A percentile compares a stretch with the other conserved stretches of the same genome.
phyloP scores from a whole-genome alignment of 2,797 vertebrate species.

The Gadopsis marmoratus region DNA sequence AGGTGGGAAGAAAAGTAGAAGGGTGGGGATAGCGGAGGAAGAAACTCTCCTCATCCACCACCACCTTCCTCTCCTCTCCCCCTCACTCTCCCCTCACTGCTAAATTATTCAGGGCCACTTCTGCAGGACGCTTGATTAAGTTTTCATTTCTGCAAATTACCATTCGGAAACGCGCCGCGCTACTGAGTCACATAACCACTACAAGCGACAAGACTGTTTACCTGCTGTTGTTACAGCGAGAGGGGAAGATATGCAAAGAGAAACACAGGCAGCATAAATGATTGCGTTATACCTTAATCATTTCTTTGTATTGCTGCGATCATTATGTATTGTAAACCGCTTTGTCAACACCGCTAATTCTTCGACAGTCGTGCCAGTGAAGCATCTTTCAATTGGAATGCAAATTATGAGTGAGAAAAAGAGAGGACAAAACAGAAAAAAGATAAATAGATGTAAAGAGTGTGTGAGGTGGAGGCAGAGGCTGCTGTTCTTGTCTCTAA shows the following conservation, averaged over 20 bases:
- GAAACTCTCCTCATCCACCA: slow-evolving; percentile 25
- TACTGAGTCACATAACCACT: slow-evolving; percentile 83
- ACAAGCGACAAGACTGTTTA: slow-evolving; percentile 86
- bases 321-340: slow-evolving; percentile 71
- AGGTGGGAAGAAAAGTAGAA: not conserved
- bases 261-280: slow-evolving; percentile 78
- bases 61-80: slow-evolving; percentile 52
- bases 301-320: slow-evolving; percentile 80
- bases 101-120: slow-evolving; percentile 92
- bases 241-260: slow-evolving; percentile 56
- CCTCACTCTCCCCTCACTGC: slow-evolving; percentile 71
- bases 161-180: slow-evolving; percentile 83
- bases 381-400: slow-evolving; percentile 51
- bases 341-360: slow-evolving; percentile 76
- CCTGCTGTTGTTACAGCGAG: slow-evolving; percentile 77
- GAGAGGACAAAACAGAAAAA: slow-evolving; percentile 12
- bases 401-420: slow-evolving; percentile 50
- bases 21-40: not conserved
- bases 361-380: slow-evolving; percentile 25
- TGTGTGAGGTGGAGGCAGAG: slow-evolving; percentile 27
- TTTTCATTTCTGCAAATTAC: slow-evolving; percentile 95
- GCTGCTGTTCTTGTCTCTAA: slow-evolving; percentile 71
- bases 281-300: slow-evolving; percentile 77
- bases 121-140: slow-evolving; percentile 91
- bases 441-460: slow-evolving; percentile 55